Evolutionary conservation across 2,888 invertebrate species (phyloP), one percentile per base, ranked within the genome.

Genomic region (Tetranychus piercei): DNA sequence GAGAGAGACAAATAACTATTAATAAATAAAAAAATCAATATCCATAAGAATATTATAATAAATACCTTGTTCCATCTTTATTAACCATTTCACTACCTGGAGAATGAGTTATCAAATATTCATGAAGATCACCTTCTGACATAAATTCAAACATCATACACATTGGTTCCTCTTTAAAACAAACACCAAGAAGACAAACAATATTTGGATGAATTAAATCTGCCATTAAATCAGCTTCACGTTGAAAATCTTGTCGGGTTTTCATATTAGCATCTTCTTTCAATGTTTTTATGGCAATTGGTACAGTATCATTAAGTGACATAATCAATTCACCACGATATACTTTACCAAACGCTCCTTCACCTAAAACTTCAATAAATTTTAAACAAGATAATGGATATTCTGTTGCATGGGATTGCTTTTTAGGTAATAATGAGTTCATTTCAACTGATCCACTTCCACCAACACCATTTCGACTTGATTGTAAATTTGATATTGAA

Each of bases 71-170:
- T 67, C 67, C n/a, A 67, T n/a, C 67, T 11, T 20, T 90, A 75
- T 88, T 88, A 23, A 69, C 69, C 69, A 69, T 69, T 22, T 69
- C 69, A 23, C 20, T 20, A 9, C 83, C 83, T 78, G 95, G 94
- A 0, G 94, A 94, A 81, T 94, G 90, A 1, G 89, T 87, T 81
- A 94, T 90, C 34, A 99, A 85, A 83, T 94, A 96, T 83, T 97
- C 96, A 81, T 97, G 96, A 74, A 99, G 85, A 83, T 99, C 96
- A 0, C 97, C 96, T 82, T 93, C 82, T 0, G 91, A 90, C 95
- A 97, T 96, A 81, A 92, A 94, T 82, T 99, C 97, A 83, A 97
- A 97, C 34, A 99, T 84, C 92, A 96, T 94, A 81, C 94, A 94
- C 77, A 78, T 77, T 15, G 79, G 79, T 65, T 79, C 79, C 71